phyloP scores from a whole-genome alignment of 2,797 vertebrate genomes.

The Onychomys arenicola region DNA sequence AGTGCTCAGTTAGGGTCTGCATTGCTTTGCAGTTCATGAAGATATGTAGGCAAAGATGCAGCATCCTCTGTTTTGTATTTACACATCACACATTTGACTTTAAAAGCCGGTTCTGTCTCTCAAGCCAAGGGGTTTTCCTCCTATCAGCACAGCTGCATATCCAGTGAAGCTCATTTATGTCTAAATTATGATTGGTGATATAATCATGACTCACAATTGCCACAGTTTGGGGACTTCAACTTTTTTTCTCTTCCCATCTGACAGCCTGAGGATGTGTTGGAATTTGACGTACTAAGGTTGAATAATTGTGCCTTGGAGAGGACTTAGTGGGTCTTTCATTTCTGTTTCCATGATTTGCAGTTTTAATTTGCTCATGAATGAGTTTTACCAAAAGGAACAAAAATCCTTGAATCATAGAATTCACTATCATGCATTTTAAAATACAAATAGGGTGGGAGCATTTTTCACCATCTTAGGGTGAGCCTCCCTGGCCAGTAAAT shows the following conservation, averaged over 20 bases:
- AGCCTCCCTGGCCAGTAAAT: background rate
- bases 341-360: slow-evolving; percentile 78
- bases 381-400: slow-evolving; percentile 64
- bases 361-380: slow-evolving; percentile 78
- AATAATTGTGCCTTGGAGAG: slow-evolving; percentile 58
- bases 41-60: slow-evolving; percentile 58
- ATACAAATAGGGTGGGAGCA: background rate
- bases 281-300: slow-evolving; percentile 24
- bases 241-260: slow-evolving; percentile 17
- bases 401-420: slow-evolving; percentile 18
- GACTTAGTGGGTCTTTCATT: slow-evolving; percentile 71
- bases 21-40: slow-evolving; percentile 70
- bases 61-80: slow-evolving; percentile 18
- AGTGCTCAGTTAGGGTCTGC: slow-evolving; percentile 65
- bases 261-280: slow-evolving; percentile 42
- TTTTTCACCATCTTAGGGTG: background rate
- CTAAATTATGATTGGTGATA: slow-evolving; percentile 63
- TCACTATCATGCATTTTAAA: slow-evolving; percentile 34
- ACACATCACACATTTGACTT: slow-evolving; percentile 37
- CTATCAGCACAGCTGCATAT: slow-evolving; percentile 39
- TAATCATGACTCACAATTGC: slow-evolving; percentile 53
- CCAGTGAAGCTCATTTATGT: slow-evolving; percentile 40
- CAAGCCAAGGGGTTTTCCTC: background rate
- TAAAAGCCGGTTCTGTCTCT: slow-evolving; percentile 41
- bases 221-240: slow-evolving; percentile 60